Conservation (phyloP, 2,888 invertebrate genomes). For the Platypus cylindrus region DNA sequence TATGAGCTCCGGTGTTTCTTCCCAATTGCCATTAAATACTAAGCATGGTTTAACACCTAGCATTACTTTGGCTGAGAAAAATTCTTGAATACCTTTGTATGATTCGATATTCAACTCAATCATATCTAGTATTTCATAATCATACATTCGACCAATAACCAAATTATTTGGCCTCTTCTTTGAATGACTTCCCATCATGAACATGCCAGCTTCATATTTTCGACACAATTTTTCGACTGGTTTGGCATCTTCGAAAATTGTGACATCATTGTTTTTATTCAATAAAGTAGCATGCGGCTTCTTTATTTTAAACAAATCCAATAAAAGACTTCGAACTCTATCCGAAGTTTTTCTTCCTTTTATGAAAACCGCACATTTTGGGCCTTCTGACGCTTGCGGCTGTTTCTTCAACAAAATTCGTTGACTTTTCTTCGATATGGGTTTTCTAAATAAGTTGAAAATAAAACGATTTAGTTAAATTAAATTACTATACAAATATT, state of each 20-base stretch:
- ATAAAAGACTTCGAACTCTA: slow-evolving; percentile 55
- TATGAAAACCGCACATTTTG: slow-evolving; percentile 72
- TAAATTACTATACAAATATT: too few species aligned
- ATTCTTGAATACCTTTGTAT: slow-evolving; percentile 66
- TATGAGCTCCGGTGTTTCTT: slow-evolving; percentile 63
- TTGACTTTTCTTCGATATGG: slow-evolving; percentile 80
- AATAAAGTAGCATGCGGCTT: slow-evolving; percentile 72
- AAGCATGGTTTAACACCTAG: slow-evolving; percentile 80
- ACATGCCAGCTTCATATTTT: slow-evolving; percentile 81
- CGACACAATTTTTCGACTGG: slow-evolving; percentile 63
- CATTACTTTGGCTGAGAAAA: slow-evolving; percentile 51
- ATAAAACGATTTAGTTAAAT: too few species aligned
- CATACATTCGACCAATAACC: slow-evolving; percentile 77
- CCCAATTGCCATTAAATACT: slow-evolving; percentile 89
- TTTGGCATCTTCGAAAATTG: slow-evolving; percentile 84
- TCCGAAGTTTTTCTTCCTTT: slow-evolving; percentile 74
- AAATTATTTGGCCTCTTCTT: slow-evolving; percentile 94
- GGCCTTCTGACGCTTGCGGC: slow-evolving; percentile 79
- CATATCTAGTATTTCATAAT: slow-evolving; percentile 89
- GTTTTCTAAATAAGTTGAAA: slow-evolving; percentile 66
- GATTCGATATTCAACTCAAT: slow-evolving; percentile 84
- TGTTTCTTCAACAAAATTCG: slow-evolving; percentile 67
- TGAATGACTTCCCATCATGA: slow-evolving; percentile 81
- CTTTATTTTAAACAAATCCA: slow-evolving; percentile 77
- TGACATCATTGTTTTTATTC: slow-evolving; percentile 72